These are phyloP conservation scores for Antheraea pernyi DNA, from an alignment of 1,140 invertebrate genomes.

Conservation along the genomic window DNA sequence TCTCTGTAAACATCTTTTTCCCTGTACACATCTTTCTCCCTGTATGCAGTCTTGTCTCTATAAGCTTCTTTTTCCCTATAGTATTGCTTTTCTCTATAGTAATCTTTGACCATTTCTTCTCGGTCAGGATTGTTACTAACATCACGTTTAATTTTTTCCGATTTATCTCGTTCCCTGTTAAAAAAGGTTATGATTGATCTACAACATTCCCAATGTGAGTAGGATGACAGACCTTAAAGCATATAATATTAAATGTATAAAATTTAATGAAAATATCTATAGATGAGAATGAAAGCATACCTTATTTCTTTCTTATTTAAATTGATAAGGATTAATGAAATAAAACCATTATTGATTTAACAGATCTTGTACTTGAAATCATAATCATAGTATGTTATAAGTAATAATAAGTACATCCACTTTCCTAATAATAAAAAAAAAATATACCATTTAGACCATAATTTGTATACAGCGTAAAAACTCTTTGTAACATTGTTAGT, in stretches of 20 bases:
- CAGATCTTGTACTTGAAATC: too few species aligned
- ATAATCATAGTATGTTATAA: too few species aligned
- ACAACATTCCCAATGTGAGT: slow-evolving; percentile 53
- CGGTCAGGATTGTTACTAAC: slow-evolving; percentile 60
- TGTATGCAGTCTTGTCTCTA: slow-evolving; percentile 52
- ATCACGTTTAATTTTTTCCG: slow-evolving; percentile 66
- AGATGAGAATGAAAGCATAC: background rate
- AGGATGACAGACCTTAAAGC: slow-evolving; percentile 58
- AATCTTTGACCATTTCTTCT: slow-evolving; percentile 73
- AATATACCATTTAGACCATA: too few species aligned
- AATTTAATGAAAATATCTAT: background rate
- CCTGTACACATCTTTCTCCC: slow-evolving; percentile 75
- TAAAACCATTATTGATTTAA: too few species aligned
- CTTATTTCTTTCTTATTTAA: too few species aligned
- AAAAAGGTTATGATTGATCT: slow-evolving; percentile 57
- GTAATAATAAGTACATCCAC: too few species aligned
- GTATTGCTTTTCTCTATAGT: slow-evolving; percentile 73
- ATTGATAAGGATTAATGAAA: too few species aligned
- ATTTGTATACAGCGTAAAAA: too few species aligned
- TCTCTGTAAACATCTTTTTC: slow-evolving; percentile 68
- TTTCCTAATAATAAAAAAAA: too few species aligned
- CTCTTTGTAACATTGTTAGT: too few species aligned
- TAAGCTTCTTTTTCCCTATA: slow-evolving; percentile 61
- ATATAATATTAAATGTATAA: slow-evolving; percentile 42
- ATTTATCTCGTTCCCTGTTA: slow-evolving; percentile 69